Evolutionary conservation across 2,888 invertebrate species (phyloP), one percentile per base, ranked within the genome.

Genomic region (Rapana venosa): DNA sequence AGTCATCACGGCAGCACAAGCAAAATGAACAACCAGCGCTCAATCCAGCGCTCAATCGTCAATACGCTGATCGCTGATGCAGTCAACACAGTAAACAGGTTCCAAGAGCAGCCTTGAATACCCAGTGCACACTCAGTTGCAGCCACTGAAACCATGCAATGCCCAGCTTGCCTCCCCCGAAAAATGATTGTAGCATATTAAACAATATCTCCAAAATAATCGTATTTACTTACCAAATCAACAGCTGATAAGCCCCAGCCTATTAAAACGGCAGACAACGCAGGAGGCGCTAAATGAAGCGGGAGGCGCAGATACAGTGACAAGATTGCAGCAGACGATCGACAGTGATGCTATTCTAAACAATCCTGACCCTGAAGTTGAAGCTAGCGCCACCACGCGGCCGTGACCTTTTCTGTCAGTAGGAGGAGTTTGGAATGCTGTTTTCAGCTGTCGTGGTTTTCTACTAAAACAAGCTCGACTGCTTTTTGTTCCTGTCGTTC

Each of bases 331-430:
- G 77, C 32, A 32, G 77, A 79, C 77, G 77, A 79, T 79, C 77
- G 77, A 30, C 30, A 17, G 32, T 79, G 32, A 79, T 26, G 77
- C 77, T 47, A 47, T 32, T 58, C 85, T 56, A 85, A 85, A 85
- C 85, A 85, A 85, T 85, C 30, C 58, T 85, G 85, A 85, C 85
- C 85, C 85, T 58, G 36, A 61, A 85, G 85, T 85, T 85, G 83
- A 85, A 85, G 35, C 35, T 30, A 85, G 85, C 85, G 85, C 85
- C 85, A 85, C 85, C 85, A 58, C 36, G 56, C 85, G 85, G 85
- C 58, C 85, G 85, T 85, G 85, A 85, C 56, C 58, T 85, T 30
- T 85, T 56, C 26, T 26, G 83, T n/a, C 26, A 47, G 22, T 83
- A n/a, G n/a, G 26, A 47, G 56, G 56, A n/a, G 56, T 11, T 84